A percentile compares a stretch with the other conserved stretches of the same genome.
phyloP scores from a whole-genome alignment of 2,888 invertebrate genomes.

The Marasmarcha lunaedactyla region DNA sequence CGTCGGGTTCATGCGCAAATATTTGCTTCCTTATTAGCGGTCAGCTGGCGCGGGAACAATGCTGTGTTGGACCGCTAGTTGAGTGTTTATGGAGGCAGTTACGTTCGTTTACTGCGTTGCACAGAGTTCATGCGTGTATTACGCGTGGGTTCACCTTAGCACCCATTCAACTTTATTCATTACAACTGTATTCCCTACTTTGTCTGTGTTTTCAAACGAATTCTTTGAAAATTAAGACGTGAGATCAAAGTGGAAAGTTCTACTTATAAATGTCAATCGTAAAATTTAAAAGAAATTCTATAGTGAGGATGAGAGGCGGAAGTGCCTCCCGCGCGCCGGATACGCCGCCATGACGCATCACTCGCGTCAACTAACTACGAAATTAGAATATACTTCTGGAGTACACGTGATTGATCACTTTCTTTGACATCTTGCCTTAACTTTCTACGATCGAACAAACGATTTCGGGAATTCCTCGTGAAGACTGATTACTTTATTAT shows the following conservation, averaged over 20 bases:
- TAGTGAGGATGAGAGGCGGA: slow-evolving; percentile 37
- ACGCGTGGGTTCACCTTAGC: too few relatives aligned
- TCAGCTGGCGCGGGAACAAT: slow-evolving; percentile 38
- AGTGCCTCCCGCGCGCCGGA: slow-evolving; percentile 35
- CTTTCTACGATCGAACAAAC: slow-evolving; percentile 5
- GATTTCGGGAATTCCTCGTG: slow-evolving; percentile 21
- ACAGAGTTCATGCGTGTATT: not conserved
- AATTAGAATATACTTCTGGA: slow-evolving; percentile 37
- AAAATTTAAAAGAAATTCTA: slow-evolving; percentile 30
- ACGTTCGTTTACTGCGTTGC: not conserved
- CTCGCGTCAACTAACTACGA: slow-evolving; percentile 34
- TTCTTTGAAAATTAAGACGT: not conserved
- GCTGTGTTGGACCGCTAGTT: slow-evolving; percentile 5
- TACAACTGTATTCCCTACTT: too few relatives aligned
- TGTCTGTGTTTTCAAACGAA: too few relatives aligned
- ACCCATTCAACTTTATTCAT: too few relatives aligned
- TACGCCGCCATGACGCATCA: slow-evolving; percentile 19
- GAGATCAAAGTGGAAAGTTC: slow-evolving; percentile 31
- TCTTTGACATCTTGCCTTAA: slow-evolving; percentile 17
- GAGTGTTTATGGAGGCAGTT: slow-evolving; percentile 2
- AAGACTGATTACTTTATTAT: slow-evolving; percentile 24
- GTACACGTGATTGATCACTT: slow-evolving; percentile 34
- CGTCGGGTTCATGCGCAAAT: slow-evolving; percentile 38
- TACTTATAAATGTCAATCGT: slow-evolving; percentile 30
- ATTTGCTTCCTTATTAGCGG: slow-evolving; percentile 64